A percentile compares a stretch with the other conserved stretches of the same genome.
Evolutionary conservation across 1,140 invertebrate species (phyloP).

Genomic region (Drosophila bipectinata): DNA sequence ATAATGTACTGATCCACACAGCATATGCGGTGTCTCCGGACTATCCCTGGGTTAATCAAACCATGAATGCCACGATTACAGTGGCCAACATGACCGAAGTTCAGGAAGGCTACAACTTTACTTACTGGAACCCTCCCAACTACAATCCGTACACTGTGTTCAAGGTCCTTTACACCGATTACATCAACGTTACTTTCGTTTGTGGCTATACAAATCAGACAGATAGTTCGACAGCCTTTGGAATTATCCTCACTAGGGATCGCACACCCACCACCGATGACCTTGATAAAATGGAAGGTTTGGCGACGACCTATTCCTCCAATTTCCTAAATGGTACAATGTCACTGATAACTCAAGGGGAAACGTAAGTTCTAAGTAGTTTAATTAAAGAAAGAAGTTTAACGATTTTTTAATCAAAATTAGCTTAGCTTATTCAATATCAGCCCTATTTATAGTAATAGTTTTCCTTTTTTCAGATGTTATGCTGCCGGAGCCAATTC

Average conservation of each 20-base stretch:
- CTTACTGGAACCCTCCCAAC: slow-evolving; percentile 49
- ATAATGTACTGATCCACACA: slow-evolving; percentile 57
- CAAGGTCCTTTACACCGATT: slow-evolving; percentile 66
- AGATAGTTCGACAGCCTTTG: slow-evolving; percentile 53
- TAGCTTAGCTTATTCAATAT: not conserved
- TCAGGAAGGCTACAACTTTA: slow-evolving; percentile 47
- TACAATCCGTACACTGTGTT: slow-evolving; percentile 44
- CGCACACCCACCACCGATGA: slow-evolving; percentile 24
- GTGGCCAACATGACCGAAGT: not conserved
- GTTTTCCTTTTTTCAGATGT: slow-evolving; percentile 48
- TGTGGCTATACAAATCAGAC: slow-evolving; percentile 70
- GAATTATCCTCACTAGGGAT: slow-evolving; percentile 53
- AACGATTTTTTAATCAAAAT: not conserved
- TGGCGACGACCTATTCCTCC: slow-evolving; percentile 6
- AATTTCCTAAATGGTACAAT: slow-evolving; percentile 65
- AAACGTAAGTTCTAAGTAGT: slow-evolving; percentile 48
- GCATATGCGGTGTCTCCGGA: slow-evolving; percentile 53
- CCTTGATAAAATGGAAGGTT: slow-evolving; percentile 28
- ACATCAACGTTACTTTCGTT: slow-evolving; percentile 48
- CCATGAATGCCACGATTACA: slow-evolving; percentile 65
- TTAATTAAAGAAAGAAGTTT: not conserved
- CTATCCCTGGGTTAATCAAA: slow-evolving; percentile 75
- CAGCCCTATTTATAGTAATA: slow-evolving; percentile 4
- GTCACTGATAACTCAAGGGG: slow-evolving; percentile 53
- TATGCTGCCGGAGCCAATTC: slow-evolving; percentile 45